phyloP scores from a whole-genome alignment of 1,140 invertebrate genomes.

The Neodiprion fabricii region DNA sequence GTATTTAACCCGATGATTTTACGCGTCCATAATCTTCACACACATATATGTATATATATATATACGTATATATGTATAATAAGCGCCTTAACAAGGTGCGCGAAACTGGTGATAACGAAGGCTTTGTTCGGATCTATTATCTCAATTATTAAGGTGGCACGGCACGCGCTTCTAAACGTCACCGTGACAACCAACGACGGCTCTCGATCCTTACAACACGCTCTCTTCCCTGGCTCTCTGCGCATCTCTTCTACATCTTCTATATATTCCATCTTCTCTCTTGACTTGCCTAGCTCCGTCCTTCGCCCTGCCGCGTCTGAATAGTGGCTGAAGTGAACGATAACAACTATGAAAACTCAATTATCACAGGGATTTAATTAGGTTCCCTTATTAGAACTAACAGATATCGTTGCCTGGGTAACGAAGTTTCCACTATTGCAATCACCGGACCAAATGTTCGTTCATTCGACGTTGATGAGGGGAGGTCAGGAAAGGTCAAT shows the following conservation, averaged over 20 bases:
- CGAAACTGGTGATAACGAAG: slow-evolving; percentile 3
- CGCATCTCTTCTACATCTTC: background rate
- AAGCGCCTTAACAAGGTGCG: background rate
- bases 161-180: slow-evolving; percentile 4
- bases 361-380: background rate
- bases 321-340: background rate
- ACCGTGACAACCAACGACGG: background rate
- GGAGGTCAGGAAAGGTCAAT: background rate
- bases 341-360: slow-evolving; percentile 8
- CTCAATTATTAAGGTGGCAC: background rate
- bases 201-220: background rate
- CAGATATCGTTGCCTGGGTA: background rate
- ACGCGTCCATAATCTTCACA: background rate
- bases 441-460: background rate
- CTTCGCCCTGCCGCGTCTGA: background rate
- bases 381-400: background rate
- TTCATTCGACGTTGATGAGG: background rate
- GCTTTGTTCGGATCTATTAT: slow-evolving; percentile 7
- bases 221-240: background rate
- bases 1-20: background rate
- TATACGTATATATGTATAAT: background rate
- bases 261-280: too few relatives aligned
- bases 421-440: background rate
- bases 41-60: too few relatives aligned
- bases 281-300: too few relatives aligned